These are phyloP conservation scores for Fulica atra DNA, from an alignment of 2,113 vertebrate genomes.

Conservation along the genomic window DNA sequence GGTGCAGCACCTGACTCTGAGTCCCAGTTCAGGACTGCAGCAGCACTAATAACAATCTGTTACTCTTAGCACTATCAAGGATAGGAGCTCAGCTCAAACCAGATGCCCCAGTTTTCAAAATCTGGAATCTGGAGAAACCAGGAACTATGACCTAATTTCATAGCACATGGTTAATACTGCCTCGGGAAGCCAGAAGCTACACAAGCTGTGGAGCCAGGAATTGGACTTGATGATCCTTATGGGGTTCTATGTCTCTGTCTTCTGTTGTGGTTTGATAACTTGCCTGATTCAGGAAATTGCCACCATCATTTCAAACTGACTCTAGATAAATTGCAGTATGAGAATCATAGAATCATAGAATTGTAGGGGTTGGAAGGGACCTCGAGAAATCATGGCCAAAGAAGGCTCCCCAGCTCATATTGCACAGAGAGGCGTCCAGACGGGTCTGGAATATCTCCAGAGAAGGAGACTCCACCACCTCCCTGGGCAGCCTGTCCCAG, in stretches of 20 bases:
- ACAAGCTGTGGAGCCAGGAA: background rate
- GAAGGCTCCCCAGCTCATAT: too few relatives aligned
- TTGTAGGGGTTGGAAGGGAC: too few relatives aligned
- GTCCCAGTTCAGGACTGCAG: background rate
- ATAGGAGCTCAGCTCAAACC: background rate
- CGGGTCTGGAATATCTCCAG: too few relatives aligned
- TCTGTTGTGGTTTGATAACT: background rate
- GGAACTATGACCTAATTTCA: background rate
- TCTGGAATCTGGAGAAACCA: background rate
- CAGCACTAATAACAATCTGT: background rate
- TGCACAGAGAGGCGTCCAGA: too few relatives aligned
- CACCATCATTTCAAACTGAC: background rate
- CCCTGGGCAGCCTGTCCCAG: too few relatives aligned
- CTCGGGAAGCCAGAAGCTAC: background rate
- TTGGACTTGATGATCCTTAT: too few relatives aligned
- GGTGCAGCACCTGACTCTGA: background rate
- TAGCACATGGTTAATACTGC: background rate
- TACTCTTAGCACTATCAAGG: background rate
- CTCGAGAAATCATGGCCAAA: too few relatives aligned
- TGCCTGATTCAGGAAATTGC: background rate
- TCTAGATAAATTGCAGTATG: background rate
- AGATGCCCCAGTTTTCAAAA: background rate
- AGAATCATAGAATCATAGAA: too few relatives aligned
- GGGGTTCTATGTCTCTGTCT: background rate
- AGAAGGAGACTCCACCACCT: too few relatives aligned